A percentile compares a stretch with the other conserved stretches of the same genome.
phyloP scores from a whole-genome alignment of 1,140 invertebrate species.

The Bombus sylvicola region DNA sequence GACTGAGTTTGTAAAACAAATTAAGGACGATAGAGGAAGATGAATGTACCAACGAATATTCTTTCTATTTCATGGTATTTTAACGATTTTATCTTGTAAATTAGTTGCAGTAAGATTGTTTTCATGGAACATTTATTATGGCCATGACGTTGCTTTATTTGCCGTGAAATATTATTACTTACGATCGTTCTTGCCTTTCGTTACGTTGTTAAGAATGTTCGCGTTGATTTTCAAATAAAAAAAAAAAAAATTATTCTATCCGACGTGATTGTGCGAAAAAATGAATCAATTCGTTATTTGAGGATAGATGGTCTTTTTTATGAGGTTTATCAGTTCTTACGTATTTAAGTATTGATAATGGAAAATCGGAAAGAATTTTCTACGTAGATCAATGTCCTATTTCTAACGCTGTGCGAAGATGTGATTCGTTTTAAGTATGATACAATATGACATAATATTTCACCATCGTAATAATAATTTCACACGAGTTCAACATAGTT shows the following conservation, averaged over 20 bases:
- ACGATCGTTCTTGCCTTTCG: background rate
- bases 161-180: background rate
- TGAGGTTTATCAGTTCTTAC: background rate
- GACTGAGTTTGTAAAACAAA: constrained; percentile 8
- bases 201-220: background rate
- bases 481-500: background rate
- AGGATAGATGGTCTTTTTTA: too few relatives aligned
- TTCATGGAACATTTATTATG: background rate
- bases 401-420: background rate
- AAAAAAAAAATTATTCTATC: background rate
- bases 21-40: constrained; percentile 1
- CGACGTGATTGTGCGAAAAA: background rate
- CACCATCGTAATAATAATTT: background rate
- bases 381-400: background rate
- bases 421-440: background rate
- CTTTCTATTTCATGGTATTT: background rate
- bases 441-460: background rate
- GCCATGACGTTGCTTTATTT: background rate
- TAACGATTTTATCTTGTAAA: background rate
- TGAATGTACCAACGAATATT: background rate
- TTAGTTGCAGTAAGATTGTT: background rate
- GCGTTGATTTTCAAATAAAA: background rate
- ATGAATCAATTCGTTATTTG: background rate
- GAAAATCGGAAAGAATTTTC: background rate
- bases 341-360: background rate